Conservation (phyloP, 2,797 vertebrate species). For the Platyrinchus mystaceus region DNA sequence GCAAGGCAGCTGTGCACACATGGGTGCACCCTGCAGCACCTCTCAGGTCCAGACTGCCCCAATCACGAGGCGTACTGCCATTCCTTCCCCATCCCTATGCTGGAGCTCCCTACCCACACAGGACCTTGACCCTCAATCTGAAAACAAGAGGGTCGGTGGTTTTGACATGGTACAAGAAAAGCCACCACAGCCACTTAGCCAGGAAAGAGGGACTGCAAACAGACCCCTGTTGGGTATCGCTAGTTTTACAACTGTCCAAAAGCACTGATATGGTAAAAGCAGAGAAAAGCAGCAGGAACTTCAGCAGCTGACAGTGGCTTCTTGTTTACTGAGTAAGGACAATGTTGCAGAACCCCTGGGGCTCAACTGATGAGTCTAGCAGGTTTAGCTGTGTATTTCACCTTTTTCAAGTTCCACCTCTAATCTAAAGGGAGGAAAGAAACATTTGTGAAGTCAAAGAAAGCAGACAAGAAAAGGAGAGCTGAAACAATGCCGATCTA, state of each 20-base stretch:
- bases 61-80: fast-evolving
- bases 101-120: neutral
- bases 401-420: neutral
- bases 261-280: neutral
- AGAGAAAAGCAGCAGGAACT: neutral
- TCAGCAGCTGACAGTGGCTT: neutral
- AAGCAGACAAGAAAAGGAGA: neutral
- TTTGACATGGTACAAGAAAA: neutral
- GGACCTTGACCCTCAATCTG: neutral
- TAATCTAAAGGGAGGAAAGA: neutral
- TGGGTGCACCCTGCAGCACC: neutral
- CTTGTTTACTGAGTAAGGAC: neutral
- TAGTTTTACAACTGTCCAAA: neutral
- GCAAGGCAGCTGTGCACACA: neutral
- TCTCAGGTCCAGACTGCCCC: neutral
- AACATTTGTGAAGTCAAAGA: neutral
- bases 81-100: neutral
- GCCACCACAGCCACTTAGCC: neutral
- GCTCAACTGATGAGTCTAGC: neutral
- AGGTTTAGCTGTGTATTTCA: fast-evolving
- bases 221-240: neutral
- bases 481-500: neutral
- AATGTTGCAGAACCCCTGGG: neutral
- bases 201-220: neutral
- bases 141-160: neutral